Base-by-base conservation (phyloP, 2,113 vertebrate species). In the Arothron firmamentum region DNA sequence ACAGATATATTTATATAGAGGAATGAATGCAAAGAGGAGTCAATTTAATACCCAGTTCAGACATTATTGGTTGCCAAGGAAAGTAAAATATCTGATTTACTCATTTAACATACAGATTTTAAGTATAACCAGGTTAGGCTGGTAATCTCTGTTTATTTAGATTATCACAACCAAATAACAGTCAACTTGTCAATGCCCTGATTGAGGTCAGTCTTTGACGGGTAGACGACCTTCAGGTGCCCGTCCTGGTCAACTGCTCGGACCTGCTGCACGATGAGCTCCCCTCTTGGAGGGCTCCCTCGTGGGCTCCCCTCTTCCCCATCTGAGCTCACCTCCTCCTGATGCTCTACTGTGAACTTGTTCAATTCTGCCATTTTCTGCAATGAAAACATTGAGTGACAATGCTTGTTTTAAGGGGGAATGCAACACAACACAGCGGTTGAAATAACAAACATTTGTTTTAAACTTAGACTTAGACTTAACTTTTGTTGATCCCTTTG, bases 291-390 rank as follows among this genome's bases (percentile, higher is more conserved):
- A 13, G 7, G 1, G 63, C 28, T 1, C 4, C 73, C 81, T 2
- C 68, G 15, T 0, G 19, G 3, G 6, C 38, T 15, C 0, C 85
- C 85, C 0, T 48, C 58, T 15, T 95, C 94, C 0, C 60, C 20
- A 0, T 93, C 94, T 7, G 89, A 86, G 0, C 84, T 82, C 0
- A 34, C 88, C 43, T 92, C 92, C 14, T 3, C n/a, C n/a, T n/a
- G n/a, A n/a, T n/a, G n/a, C n/a, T n/a, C n/a, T n/a, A n/a, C n/a
- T n/a, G n/a, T n/a, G 25, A 25, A 25, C 5, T 25, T 25, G 87
- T 94, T 94, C 72, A 98, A 85, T 81, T 98, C 95, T 3, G 93
- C 94, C 90, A 97, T 98, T 94, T 94, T 98, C 96, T 98, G 88
- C 56, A 55, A 72, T 15, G 18, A 76, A 73, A 78, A 8, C 74